These are phyloP conservation scores for Haliclystus octoradiatus DNA, from an alignment of 30 jellyfish, hydroid and myxozoan genomes.

Conservation along the genomic window DNA sequence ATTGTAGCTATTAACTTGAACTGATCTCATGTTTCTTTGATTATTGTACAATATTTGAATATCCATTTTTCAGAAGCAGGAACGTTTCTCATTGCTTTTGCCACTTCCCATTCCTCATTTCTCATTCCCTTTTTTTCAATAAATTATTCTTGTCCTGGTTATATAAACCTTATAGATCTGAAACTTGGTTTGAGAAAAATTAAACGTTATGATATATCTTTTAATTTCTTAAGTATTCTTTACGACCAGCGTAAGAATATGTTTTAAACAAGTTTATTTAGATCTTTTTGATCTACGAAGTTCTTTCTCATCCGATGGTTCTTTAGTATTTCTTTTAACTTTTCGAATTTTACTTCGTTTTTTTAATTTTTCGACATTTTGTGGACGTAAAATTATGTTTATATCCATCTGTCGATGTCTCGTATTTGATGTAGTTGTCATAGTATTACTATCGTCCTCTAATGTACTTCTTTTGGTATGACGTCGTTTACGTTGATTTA, in stretches of 20 bases:
- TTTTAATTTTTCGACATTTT: slow-evolving; percentile 25
- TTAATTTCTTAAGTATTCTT: no score
- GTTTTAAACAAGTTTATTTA: neutral
- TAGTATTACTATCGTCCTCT: neutral
- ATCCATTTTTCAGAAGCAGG: no score
- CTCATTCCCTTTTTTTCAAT: no score
- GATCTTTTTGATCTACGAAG: slow-evolving; percentile 42
- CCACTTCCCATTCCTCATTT: no score
- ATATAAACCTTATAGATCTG: no score
- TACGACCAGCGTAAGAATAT: neutral
- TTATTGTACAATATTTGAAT: no score
- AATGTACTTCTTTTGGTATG: neutral
- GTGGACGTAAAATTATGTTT: slow-evolving; percentile 10
- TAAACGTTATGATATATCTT: no score
- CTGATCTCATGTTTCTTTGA: no score
- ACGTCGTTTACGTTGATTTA: neutral
- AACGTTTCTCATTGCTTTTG: no score
- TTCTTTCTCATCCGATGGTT: slow-evolving; percentile 53
- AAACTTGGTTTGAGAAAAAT: no score
- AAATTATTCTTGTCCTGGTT: no score
- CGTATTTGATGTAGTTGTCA: neutral
- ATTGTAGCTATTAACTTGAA: no score
- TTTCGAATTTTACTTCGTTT: slow-evolving; percentile 31
- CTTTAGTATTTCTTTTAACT: slow-evolving; percentile 52
- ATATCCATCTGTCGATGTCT: slow-evolving; percentile 7